Evolutionary conservation across 2,797 vertebrate species (phyloP), one percentile per base, ranked within the genome.

Genomic region (Sorex maritimensis): DNA sequence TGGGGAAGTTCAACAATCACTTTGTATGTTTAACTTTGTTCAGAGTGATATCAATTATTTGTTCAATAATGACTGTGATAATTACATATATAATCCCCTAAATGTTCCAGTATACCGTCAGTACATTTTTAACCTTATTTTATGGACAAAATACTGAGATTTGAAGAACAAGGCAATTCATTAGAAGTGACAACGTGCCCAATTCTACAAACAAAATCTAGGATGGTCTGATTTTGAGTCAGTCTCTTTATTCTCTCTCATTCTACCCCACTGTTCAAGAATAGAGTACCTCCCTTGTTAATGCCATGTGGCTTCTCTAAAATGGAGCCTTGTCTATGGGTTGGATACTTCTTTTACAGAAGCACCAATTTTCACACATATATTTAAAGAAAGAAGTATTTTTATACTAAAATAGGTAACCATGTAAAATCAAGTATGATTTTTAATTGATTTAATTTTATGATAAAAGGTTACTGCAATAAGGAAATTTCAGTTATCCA

Each of bases 341-440:
- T 6, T 63, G 19, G 5, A 21, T 74, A 26, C 2, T 4, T 44
- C 34, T 74, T 23, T 77, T 88, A 5, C 15, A 67, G 28, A 2
- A 81, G 1, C 3, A 28, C 4, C 14, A 15, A 24, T 84, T 91
- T 81, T 68, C 52, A 81, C 3, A 78, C n/a, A 9, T 67, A 58
- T 7, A 41, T 38, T 82, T 73, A 30, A 19, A 1, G 13, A 78
- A 88, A 74, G 49, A 71, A 78, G 44, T 4, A 19, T 34, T 52
- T 93, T 63, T 83, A 55, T 92, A 61, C 55, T 83, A 82, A 88
- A 74, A n/a, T 52, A 88, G 19, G 1, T 15, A 72, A 58, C 1
- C 44, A 61, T 15, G 34, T 71, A 55, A 61, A 88, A 88, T 38
- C 68, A 23, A 63, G 4, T 74, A 72, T 6, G 41, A 24, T 67